phyloP scores from a whole-genome alignment of 2,113 vertebrate genomes.

The Megaptera novaeangliae region DNA sequence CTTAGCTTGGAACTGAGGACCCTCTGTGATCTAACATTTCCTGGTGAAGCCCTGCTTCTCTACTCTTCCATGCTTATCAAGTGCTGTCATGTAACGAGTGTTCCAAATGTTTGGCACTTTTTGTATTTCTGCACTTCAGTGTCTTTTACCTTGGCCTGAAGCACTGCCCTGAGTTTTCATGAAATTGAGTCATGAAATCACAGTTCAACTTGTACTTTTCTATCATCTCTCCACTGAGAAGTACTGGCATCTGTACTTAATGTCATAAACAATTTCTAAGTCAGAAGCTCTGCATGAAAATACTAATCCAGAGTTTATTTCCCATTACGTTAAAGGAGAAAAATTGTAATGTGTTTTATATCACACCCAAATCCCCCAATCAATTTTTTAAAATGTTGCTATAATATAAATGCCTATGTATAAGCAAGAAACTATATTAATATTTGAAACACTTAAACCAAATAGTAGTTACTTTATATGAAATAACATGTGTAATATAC shows the following conservation, averaged over 20 bases:
- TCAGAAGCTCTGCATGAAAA: neutral
- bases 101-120: neutral
- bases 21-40: neutral
- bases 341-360: neutral
- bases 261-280: neutral
- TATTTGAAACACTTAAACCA: neutral
- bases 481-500: neutral
- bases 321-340: neutral
- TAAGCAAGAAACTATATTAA: neutral
- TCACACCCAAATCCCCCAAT: neutral
- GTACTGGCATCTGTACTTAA: neutral
- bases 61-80: neutral
- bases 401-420: neutral
- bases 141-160: neutral
- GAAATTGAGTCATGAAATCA: neutral
- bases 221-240: neutral
- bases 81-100: neutral
- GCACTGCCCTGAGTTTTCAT: neutral
- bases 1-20: neutral
- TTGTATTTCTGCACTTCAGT: neutral
- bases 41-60: neutral
- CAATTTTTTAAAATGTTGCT: neutral
- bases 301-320: neutral
- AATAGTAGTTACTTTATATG: neutral
- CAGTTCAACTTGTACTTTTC: neutral